phyloP scores from a whole-genome alignment of 2,113 vertebrate species.

The Phylloscopus trochiloides region DNA sequence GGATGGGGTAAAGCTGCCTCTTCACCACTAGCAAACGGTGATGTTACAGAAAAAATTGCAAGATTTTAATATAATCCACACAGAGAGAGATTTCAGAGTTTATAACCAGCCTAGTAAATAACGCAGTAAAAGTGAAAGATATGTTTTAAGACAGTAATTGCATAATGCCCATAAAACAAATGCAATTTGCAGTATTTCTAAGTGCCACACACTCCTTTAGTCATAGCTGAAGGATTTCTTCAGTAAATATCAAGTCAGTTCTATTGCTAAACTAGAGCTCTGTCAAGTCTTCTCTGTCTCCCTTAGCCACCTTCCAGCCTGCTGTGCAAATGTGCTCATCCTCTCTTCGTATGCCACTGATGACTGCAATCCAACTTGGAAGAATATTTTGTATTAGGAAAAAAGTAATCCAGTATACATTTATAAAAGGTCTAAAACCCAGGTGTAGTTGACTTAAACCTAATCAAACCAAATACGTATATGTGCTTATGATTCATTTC shows the following conservation, averaged over 20 bases:
- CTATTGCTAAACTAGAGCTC: not conserved
- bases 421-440: not conserved
- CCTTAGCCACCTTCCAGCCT: not conserved
- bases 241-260: not conserved
- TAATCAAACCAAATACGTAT: not conserved
- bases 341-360: not conserved
- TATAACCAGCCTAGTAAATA: conserved; percentile 22
- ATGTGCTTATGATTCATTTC: not conserved
- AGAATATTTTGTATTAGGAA: not conserved
- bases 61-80: not conserved
- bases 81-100: not conserved
- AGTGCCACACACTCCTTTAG: not conserved
- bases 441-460: not conserved
- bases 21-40: not conserved
- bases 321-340: not conserved
- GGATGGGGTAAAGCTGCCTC: not conserved
- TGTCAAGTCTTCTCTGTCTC: not conserved
- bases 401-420: not conserved
- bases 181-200: not conserved
- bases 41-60: not conserved
- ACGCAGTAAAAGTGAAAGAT: not conserved
- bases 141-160: conserved; percentile 1
- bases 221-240: not conserved
- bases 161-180: not conserved
- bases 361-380: not conserved